Conservation (phyloP, 2,888 invertebrate species). For the Branchinecta sandiegonensis region DNA sequence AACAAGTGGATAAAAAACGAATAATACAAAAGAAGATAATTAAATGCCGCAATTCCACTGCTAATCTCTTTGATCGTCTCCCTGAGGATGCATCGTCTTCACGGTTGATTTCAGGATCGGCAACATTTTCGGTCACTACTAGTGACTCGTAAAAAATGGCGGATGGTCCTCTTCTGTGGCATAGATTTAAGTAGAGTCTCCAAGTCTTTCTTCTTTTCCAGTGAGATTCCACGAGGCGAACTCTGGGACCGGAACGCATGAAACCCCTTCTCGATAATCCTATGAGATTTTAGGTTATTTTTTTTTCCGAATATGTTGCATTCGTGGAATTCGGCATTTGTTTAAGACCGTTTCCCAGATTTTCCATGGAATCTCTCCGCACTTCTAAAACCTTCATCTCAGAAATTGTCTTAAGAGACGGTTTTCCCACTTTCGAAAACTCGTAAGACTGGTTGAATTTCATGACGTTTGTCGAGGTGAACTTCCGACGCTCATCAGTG, state of each 20-base stretch:
- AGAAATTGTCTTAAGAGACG: not conserved
- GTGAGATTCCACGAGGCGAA: not conserved
- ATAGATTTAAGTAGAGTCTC: too few species aligned
- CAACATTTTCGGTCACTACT: too few species aligned
- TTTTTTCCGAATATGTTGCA: not conserved
- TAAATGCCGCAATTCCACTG: too few species aligned
- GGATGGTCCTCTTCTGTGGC: too few species aligned
- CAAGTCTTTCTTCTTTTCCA: too few species aligned
- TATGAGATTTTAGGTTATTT: not conserved
- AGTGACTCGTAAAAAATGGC: too few species aligned
- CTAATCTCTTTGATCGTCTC: too few species aligned
- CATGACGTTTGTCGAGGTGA: not conserved
- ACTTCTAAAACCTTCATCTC: constrained; percentile 13
- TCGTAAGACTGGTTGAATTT: not conserved
- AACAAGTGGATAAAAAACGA: too few species aligned
- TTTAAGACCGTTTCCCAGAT: not conserved
- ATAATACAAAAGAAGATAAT: too few species aligned
- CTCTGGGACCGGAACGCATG: not conserved
- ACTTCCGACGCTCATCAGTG: not conserved
- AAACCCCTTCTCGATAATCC: not conserved
- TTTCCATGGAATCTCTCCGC: not conserved
- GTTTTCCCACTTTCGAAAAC: not conserved
- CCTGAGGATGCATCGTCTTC: not conserved
- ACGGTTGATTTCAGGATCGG: not conserved
- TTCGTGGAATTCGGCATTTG: not conserved